A percentile compares a stretch with the other conserved stretches of the same genome.
phyloP scores from a whole-genome alignment of 1,140 invertebrate species.

The Oreohelix idahoensis region DNA sequence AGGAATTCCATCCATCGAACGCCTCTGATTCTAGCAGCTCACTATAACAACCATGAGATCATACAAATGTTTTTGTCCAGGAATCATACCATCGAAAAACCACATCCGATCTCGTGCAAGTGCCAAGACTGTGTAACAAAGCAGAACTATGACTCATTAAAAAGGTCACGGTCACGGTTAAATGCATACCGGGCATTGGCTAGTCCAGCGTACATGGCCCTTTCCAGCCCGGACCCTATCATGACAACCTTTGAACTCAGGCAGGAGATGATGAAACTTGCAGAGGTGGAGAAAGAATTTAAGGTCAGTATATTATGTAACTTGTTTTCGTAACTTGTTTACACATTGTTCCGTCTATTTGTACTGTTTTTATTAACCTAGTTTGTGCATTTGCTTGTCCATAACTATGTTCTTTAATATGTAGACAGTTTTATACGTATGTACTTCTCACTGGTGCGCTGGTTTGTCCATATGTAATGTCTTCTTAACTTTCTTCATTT shows the following conservation, averaged over 20 bases:
- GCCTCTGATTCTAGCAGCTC: conserved; percentile 71
- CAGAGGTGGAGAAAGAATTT: conserved; percentile 76
- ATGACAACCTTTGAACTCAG: conserved; percentile 79
- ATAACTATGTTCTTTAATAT: no score
- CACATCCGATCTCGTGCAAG: conserved; percentile 77
- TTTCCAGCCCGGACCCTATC: conserved; percentile 80
- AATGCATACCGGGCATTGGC: conserved; percentile 72
- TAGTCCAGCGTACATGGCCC: conserved; percentile 78
- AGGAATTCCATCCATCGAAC: conserved; percentile 71
- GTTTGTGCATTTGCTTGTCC: no score
- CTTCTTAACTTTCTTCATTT: no score
- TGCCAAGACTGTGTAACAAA: conserved; percentile 77
- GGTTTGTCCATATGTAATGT: no score
- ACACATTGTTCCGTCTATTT: no score
- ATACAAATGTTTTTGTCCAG: conserved; percentile 72
- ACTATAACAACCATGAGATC: conserved; percentile 73
- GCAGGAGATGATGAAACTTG: conserved; percentile 75
- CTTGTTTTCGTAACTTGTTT: no score
- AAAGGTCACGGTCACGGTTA: conserved; percentile 69
- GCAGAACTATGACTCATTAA: conserved; percentile 70
- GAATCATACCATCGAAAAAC: conserved; percentile 73
- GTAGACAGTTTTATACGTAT: no score
- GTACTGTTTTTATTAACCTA: no score
- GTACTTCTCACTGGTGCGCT: no score
- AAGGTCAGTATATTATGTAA: conserved; percentile 69